These are phyloP conservation scores for Lamellibrachia satsuma DNA, from an alignment of 2,888 invertebrate genomes.

Conservation along the genomic window DNA sequence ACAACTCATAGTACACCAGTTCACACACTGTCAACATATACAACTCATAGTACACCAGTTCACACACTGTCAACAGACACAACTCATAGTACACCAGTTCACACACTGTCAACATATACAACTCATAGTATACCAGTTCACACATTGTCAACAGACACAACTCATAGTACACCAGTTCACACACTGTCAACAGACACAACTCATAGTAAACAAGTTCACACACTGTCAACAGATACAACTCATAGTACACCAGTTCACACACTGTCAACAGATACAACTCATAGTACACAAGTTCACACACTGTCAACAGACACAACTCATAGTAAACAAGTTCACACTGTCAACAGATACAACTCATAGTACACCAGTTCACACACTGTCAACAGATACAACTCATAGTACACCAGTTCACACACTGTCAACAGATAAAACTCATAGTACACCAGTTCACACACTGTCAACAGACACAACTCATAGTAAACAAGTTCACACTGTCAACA, in stretches of 20 bases:
- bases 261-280: conserved; percentile 52
- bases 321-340: conserved; percentile 36
- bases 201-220: conserved; percentile 45
- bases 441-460: conserved; percentile 36
- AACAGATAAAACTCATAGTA: conserved; percentile 51
- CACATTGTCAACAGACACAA: background rate
- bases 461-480: background rate
- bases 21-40: conserved; percentile 46
- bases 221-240: background rate
- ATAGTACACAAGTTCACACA: conserved; percentile 40
- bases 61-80: background rate
- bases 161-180: background rate
- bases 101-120: conserved; percentile 48
- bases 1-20: background rate
- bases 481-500: conserved; percentile 44
- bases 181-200: conserved; percentile 50
- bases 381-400: background rate
- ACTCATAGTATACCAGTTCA: conserved; percentile 48
- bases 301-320: background rate
- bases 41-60: conserved; percentile 49
- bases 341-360: conserved; percentile 50
- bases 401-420: conserved; percentile 39
- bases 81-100: background rate
- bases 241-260: conserved; percentile 26
- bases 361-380: conserved; percentile 39